Percentiles rank a stretch among this genome's conserved stretches.
Evolutionary conservation across 2,113 vertebrate genomes (phyloP).

Genomic region (Oreotrochilus melanogaster): DNA sequence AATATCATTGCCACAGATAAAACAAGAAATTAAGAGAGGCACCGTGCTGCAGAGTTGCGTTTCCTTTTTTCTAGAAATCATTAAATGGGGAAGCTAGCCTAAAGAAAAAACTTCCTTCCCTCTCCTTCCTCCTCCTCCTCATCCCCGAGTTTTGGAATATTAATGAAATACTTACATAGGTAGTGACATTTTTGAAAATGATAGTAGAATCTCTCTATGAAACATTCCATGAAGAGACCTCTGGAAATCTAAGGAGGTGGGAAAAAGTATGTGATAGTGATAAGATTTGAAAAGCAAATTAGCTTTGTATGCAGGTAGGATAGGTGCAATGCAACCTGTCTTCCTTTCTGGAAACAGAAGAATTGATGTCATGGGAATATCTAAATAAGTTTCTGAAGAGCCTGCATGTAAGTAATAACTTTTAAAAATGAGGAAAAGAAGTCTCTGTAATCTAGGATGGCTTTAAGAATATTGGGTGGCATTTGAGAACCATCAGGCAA

Average conservation of each 20-base stretch:
- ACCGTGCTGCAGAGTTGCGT: neutral
- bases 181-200: neutral
- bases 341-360: neutral
- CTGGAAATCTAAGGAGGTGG: neutral
- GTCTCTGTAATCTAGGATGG: neutral
- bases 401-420: neutral
- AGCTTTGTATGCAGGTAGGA: neutral
- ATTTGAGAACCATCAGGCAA: neutral
- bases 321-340: neutral
- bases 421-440: neutral
- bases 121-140: too few relatives aligned
- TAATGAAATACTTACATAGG: neutral
- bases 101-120: neutral
- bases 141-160: neutral
- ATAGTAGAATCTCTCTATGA: neutral
- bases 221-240: neutral
- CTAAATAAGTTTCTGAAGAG: neutral
- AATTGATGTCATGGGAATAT: neutral
- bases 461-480: neutral
- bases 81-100: neutral
- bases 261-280: fast-evolving
- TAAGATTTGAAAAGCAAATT: neutral
- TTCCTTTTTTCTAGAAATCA: neutral
- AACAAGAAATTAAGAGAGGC: neutral
- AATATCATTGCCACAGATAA: neutral